Percentiles rank a stretch among this genome's conserved stretches.
Conservation (phyloP, 2,113 vertebrate species). For the Oncorhynchus tshawytscha region DNA sequence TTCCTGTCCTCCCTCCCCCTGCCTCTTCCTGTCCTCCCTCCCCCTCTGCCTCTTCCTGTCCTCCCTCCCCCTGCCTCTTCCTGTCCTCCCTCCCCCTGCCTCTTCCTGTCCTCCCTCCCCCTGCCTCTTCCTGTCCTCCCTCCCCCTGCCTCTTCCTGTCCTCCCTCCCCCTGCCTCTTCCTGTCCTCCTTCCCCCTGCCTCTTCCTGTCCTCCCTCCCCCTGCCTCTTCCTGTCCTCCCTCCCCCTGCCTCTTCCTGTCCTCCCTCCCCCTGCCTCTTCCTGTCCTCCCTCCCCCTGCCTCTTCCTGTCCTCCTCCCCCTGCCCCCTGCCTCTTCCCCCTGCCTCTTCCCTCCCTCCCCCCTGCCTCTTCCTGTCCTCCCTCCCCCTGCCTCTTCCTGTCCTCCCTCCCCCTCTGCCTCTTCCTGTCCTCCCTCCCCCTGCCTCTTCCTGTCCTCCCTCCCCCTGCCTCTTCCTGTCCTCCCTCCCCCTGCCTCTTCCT, state of each 20-base stretch:
- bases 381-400: slow-evolving; percentile 19
- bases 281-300: slow-evolving; percentile 14
- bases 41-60: slow-evolving; percentile 14
- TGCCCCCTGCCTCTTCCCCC: slow-evolving; percentile 16
- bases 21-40: slow-evolving; percentile 16
- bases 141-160: slow-evolving; percentile 19
- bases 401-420: slow-evolving; percentile 7
- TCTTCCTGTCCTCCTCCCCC: slow-evolving; percentile 15
- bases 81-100: slow-evolving; percentile 8
- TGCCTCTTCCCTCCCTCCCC: slow-evolving; percentile 7
- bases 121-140: slow-evolving; percentile 16
- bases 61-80: too few species aligned
- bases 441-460: too few species aligned
- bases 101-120: slow-evolving; percentile 17
- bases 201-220: slow-evolving; percentile 7
- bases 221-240: slow-evolving; percentile 16
- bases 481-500: slow-evolving; percentile 15
- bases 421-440: too few species aligned
- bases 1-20: slow-evolving; percentile 11
- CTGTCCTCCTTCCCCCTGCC: too few species aligned
- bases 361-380: slow-evolving; percentile 16
- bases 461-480: slow-evolving; percentile 18
- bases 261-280: slow-evolving; percentile 11
- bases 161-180: slow-evolving; percentile 11
- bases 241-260: slow-evolving; percentile 19